These are phyloP conservation scores for Biston betularia DNA, from an alignment of 2,888 invertebrate genomes.

Conservation along the genomic window DNA sequence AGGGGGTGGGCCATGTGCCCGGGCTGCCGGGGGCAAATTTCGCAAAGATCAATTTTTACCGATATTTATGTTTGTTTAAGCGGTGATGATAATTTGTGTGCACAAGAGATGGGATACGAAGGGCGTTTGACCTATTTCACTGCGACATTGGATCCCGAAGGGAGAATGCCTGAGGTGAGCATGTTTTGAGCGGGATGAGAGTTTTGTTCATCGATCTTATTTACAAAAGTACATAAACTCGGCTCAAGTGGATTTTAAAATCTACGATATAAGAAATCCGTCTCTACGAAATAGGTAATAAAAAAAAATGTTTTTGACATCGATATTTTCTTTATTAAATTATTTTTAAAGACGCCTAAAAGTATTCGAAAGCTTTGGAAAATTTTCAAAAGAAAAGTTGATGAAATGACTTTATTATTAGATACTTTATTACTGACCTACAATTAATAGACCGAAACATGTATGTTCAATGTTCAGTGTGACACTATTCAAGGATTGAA, in stretches of 20 bases:
- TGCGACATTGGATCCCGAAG: constrained; percentile 47
- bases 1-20: constrained; percentile 69
- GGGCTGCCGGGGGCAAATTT: constrained; percentile 54
- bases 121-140: constrained; percentile 63
- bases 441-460: not conserved
- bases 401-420: no score
- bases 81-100: constrained; percentile 56
- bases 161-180: constrained; percentile 55
- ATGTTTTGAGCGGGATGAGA: constrained; percentile 44
- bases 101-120: constrained; percentile 54
- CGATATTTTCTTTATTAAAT: no score
- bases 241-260: not conserved
- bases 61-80: constrained; percentile 54
- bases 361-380: no score
- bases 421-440: no score
- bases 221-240: constrained; percentile 2
- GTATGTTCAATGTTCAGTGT: not conserved
- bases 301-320: no score
- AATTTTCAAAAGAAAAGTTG: no score
- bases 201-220: constrained; percentile 21
- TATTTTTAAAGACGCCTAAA: no score
- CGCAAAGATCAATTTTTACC: constrained; percentile 62
- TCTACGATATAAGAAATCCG: no score
- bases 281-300: no score
- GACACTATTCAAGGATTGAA: constrained; percentile 2